Evolutionary conservation across 2,888 invertebrate genomes (phyloP), one percentile per base, ranked within the genome.

Genomic region (Hydroisotoma schaefferi): DNA sequence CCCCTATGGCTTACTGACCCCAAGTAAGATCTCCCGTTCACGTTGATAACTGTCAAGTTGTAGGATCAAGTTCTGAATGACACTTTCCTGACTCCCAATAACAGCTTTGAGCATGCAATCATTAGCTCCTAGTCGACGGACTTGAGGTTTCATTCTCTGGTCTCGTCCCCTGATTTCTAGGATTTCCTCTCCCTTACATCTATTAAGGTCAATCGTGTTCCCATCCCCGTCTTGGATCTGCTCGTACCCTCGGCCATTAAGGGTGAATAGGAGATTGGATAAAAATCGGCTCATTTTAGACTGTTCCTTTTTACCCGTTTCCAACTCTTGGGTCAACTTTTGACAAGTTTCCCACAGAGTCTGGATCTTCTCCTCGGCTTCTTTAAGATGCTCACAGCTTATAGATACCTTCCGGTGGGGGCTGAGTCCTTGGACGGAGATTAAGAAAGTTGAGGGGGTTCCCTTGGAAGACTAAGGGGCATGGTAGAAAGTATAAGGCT

Each of bases 181-280:
- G 26, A 65, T 56, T 6, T 56, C 33, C 23, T 72, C 69, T 1
- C 72, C 72, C 47, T 67, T 66, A 47, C 65, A 68, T 10, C 61
- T 62, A 33, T 57, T 57, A 20, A 72, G 47, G 40, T 72, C 68
- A 2, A 70, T 62, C 2, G 60, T 33, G 6, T 61, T 68, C 12
- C 69, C 70, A 15, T 67, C 55, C 15, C 61, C 61, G 48, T 72
- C 72, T 18, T 63, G 59, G 2, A 72, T 60, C 3, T 65, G 61
- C 27, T 69, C 67, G 40, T 68, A 70, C 4, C 70, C 72, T 25
- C 69, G 56, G 1, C 66, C 61, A 56, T 67, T 67, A 4, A 70
- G 40, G 1, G 72, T 70, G 56, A 65, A 72, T 8, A 72, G 51
- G 3, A 72, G 54, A 52, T 70, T 63, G 2, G 59, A 33, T 1